Evolutionary conservation across 1,140 invertebrate genomes (phyloP), one percentile per base, ranked within the genome.

Genomic region (Microplitis demolitor): DNA sequence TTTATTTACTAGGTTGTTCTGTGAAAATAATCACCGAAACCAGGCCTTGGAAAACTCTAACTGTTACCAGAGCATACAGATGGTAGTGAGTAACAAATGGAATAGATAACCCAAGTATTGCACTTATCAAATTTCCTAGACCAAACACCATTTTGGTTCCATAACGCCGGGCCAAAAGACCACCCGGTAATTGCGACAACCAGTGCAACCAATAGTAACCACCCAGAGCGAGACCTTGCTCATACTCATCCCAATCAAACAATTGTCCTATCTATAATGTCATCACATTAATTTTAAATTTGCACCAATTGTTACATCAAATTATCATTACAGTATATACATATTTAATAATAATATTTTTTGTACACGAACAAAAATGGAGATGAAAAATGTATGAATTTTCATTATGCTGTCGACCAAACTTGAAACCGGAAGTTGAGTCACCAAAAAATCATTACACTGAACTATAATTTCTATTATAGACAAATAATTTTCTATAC

Each of bases 191-290:
- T 85, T 95, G 93, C 0, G 90, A 89, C 0, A 90, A 8, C 89
- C 93, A 93, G 74, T 94, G 93, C 1, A 93, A 82, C 91, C 92
- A 93, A 79, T 92, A 95, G 78, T 93, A 95, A 0, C 91, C 89
- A 0, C 93, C 92, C 24, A 95, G 80, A 2, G 92, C 88, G n/a
- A 91, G 72, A 39, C 90, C 90, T 84, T 94, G 93, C 53, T 91
- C 85, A 53, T 90, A 87, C 64, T 91, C 91, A 77, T 90, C 89
- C 94, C 93, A 95, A 4, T 84, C 71, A 72, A 91, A 93, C 39
- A 88, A 87, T 14, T 87, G 70, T 11, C 72, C 67, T 3, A 80
- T 76, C 76, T 81, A 68, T 51, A 67, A 71, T 68, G 68, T 70
- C 16, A 63, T 63, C 69, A 54, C 33, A 60, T 67, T 53, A 69